Base-by-base conservation (phyloP, 2,113 vertebrate genomes). In the Ciconia boyciana region DNA sequence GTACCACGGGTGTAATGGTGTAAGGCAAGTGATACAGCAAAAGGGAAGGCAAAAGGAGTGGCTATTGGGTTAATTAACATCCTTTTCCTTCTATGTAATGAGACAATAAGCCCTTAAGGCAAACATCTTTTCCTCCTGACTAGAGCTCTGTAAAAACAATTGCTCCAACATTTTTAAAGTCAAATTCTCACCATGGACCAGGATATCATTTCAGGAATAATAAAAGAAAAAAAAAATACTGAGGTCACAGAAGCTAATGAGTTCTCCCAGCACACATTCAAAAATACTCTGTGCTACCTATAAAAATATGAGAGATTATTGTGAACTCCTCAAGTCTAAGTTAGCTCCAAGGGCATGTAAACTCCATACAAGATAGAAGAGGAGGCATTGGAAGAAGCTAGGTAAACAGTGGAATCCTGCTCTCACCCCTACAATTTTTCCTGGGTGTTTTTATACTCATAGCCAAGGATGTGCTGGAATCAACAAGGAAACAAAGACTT, bases 401-500 rank as follows among this genome's bases (percentile, higher is more conserved):
- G 9, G 36, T 31, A 65, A 64, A 22, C 16, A 44, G 10, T 26
- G 21, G n/a, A 65, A 74, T 83, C 39, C 46, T 62, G 8, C 5
- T 51, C 8, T 60, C 32, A 49, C 6, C 12, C 5, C 15, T 29
- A 21, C 7, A 13, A 5, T 18, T 91, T 87, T 71, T 62, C 36
- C 48, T 75, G 21, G 5, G 25, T 64, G 43, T 78, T 74, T 95
- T 75, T 87, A 51, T 43, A 68, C 46, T 91, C 48, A 13, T 17
- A 83, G 39, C 24, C 44, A 78, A 89, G 43, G n/a, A 83, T 89
- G 44, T 62, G 32, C 64, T 93, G 49, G 44, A 93, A 92, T 83
- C 87, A 94, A 68, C 68, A 95, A 34, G 29, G 29, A 95, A 93
- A 82, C 82, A 91, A 78, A 74, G 54, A 49, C 32, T 71, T 64